Evolutionary conservation across 2,797 vertebrate genomes (phyloP).

Genomic region (Myotis planiceps): DNA sequence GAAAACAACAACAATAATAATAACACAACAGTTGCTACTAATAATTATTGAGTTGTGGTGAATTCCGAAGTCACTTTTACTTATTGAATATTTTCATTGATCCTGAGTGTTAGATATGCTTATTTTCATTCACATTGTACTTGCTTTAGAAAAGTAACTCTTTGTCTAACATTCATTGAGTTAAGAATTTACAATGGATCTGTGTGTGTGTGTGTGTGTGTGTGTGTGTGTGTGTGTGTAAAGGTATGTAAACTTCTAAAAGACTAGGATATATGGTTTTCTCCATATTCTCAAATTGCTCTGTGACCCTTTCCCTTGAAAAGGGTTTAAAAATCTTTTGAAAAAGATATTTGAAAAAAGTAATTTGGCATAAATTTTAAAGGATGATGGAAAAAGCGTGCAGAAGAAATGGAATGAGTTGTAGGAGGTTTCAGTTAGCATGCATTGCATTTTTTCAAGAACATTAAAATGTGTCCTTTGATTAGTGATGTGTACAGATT

Average conservation of each 20-base stretch:
- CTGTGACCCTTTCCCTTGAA: neutral
- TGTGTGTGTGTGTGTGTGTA: neutral
- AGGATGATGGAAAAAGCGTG: neutral
- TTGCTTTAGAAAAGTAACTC: neutral
- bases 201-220: neutral
- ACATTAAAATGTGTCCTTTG: constrained; percentile 32
- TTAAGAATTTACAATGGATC: neutral
- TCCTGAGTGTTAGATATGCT: neutral
- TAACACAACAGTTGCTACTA: neutral
- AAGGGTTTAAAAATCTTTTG: neutral
- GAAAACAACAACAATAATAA: neutral
- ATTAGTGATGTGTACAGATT: neutral
- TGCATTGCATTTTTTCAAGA: constrained; percentile 28
- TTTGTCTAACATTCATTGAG: neutral
- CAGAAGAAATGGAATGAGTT: neutral
- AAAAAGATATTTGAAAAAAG: neutral
- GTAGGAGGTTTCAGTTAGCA: neutral
- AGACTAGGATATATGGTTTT: neutral
- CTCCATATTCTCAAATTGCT: neutral
- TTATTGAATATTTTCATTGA: neutral
- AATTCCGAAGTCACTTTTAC: neutral
- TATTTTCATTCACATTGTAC: neutral
- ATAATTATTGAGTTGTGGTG: neutral
- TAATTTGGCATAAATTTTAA: neutral
- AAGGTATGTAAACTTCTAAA: neutral